These are phyloP conservation scores for Cepphus grylle DNA, from an alignment of 2,113 vertebrate species.

Conservation along the genomic window DNA sequence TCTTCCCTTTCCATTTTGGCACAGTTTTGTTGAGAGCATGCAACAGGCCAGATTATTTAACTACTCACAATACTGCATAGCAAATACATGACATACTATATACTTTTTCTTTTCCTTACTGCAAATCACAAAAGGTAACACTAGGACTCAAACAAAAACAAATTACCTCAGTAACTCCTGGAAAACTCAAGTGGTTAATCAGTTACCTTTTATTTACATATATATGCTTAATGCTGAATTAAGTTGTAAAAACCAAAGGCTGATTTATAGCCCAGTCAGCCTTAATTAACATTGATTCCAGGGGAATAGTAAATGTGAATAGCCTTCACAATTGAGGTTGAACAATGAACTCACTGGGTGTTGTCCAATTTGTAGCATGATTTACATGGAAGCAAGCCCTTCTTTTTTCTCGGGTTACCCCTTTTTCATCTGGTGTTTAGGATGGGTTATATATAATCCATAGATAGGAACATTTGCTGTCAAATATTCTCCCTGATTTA, in stretches of 20 bases:
- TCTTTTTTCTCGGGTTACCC: constrained; percentile 80
- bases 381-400: constrained; percentile 92
- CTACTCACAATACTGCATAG: neutral
- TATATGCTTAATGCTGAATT: constrained; percentile 83
- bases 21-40: neutral
- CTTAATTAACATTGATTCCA: constrained; percentile 96
- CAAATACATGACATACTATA: constrained; percentile 6
- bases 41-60: neutral
- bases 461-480: constrained; percentile 88
- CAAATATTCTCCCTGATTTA: constrained; percentile 93
- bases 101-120: constrained; percentile 8
- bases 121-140: constrained; percentile 65
- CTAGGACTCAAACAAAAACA: constrained; percentile 66
- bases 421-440: constrained; percentile 84
- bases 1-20: constrained; percentile 15
- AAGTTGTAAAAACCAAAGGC: constrained; percentile 79
- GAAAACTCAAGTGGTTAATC: constrained; percentile 76
- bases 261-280: constrained; percentile 88
- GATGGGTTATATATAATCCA: constrained; percentile 87
- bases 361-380: constrained; percentile 92
- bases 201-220: constrained; percentile 83
- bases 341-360: constrained; percentile 91
- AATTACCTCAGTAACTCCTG: constrained; percentile 72
- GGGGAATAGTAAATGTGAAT: constrained; percentile 89
- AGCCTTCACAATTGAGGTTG: constrained; percentile 84